Conservation (phyloP, 2,113 vertebrate genomes). For the Menura novaehollandiae region DNA sequence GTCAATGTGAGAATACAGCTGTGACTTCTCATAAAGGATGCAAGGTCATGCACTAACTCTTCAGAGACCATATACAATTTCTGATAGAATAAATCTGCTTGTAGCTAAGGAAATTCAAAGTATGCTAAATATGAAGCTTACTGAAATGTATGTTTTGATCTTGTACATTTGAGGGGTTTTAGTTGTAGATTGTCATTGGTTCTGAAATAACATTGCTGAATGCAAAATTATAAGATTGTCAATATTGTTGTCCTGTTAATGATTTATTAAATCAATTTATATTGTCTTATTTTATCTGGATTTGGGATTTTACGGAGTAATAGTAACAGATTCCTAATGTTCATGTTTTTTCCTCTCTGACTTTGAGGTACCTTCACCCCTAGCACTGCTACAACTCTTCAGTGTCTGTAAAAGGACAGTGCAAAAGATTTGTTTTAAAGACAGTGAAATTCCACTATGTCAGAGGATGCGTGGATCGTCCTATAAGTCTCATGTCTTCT, state of each 20-base stretch:
- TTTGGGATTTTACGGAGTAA: not conserved
- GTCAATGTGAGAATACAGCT: constrained; percentile 65
- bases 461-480: not conserved
- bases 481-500: not conserved
- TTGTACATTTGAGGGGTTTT: not conserved
- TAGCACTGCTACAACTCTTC: not conserved
- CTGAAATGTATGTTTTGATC: constrained; percentile 3
- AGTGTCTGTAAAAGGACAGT: not conserved
- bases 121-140: constrained; percentile 29
- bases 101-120: constrained; percentile 41
- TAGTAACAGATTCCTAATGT: not conserved
- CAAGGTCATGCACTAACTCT: constrained; percentile 55
- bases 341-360: not conserved
- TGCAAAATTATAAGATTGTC: not conserved
- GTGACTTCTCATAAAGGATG: constrained; percentile 58
- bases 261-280: not conserved
- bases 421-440: not conserved
- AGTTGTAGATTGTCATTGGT: not conserved
- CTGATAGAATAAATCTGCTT: constrained; percentile 55
- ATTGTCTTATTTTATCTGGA: not conserved
- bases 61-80: constrained; percentile 58
- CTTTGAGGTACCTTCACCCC: not conserved
- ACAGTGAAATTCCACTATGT: not conserved
- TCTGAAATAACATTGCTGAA: not conserved
- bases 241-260: not conserved